A percentile compares a stretch with the other conserved stretches of the same genome.
Conservation (phyloP, 2,113 vertebrate species). For the Microtus montanus region DNA sequence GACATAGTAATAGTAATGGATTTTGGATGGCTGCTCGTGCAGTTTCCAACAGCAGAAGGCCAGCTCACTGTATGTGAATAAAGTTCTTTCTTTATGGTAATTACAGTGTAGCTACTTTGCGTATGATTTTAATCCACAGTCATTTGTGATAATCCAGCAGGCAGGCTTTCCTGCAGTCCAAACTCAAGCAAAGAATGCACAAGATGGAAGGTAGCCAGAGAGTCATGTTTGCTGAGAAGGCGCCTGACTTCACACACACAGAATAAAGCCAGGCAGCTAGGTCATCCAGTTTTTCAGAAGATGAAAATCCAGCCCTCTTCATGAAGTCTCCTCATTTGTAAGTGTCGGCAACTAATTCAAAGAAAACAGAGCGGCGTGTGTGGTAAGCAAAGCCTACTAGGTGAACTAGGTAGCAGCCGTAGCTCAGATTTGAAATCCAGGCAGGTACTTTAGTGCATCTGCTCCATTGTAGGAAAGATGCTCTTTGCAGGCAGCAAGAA, state of each 20-base stretch:
- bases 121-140: conserved; percentile 37
- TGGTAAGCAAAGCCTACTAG: background rate
- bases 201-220: background rate
- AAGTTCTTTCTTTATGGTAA: background rate
- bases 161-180: background rate
- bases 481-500: background rate
- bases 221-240: background rate
- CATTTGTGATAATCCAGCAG: conserved; percentile 40
- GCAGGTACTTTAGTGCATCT: background rate
- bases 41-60: background rate
- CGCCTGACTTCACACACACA: background rate
- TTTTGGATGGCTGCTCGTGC: background rate
- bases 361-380: background rate
- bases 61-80: background rate
- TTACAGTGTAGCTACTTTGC: conserved; percentile 22
- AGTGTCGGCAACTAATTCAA: conserved; percentile 30
- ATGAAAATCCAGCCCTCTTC: background rate
- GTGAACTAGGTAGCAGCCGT: background rate
- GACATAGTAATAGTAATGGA: background rate
- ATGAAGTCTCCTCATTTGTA: background rate
- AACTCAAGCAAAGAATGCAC: background rate
- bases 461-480: background rate
- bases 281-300: background rate
- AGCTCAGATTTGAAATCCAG: conserved; percentile 28
- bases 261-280: background rate